Conservation (phyloP, 2,888 invertebrate genomes). For the Torymus aiolomorphi region DNA sequence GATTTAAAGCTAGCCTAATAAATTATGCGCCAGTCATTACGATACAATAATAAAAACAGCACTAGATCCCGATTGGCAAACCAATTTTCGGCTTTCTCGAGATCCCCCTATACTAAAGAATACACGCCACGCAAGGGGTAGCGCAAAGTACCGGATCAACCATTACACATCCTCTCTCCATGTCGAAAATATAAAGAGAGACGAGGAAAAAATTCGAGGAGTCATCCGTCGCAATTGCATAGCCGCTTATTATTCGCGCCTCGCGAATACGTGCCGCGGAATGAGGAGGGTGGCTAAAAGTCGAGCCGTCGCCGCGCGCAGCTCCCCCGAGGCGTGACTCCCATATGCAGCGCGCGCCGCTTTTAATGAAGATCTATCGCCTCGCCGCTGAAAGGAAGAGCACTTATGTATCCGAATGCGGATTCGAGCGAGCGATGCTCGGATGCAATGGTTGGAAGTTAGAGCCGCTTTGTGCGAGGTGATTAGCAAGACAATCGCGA, state of each 20-base stretch:
- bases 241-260: conserved; percentile 59
- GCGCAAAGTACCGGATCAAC: no score
- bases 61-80: neutral
- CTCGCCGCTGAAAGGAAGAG: neutral
- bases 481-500: conserved; percentile 29
- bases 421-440: neutral
- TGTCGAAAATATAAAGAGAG: conserved; percentile 1
- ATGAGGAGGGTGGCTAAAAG: conserved; percentile 70
- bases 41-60: neutral
- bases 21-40: neutral
- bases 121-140: no score
- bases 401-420: conserved; percentile 33
- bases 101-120: conserved; percentile 10
- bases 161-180: neutral
- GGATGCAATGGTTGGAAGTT: conserved; percentile 21
- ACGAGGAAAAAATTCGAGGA: conserved; percentile 59
- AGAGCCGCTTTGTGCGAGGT: neutral
- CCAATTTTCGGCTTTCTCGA: conserved; percentile 18
- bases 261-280: conserved; percentile 67
- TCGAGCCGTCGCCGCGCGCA: conserved; percentile 26
- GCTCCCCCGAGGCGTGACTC: conserved; percentile 67
- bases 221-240: conserved; percentile 66
- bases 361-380: conserved; percentile 71
- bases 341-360: conserved; percentile 64
- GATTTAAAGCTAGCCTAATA: conserved; percentile 5